Conservation (phyloP, 2,888 invertebrate genomes). For the Steinernema scapterisci region DNA sequence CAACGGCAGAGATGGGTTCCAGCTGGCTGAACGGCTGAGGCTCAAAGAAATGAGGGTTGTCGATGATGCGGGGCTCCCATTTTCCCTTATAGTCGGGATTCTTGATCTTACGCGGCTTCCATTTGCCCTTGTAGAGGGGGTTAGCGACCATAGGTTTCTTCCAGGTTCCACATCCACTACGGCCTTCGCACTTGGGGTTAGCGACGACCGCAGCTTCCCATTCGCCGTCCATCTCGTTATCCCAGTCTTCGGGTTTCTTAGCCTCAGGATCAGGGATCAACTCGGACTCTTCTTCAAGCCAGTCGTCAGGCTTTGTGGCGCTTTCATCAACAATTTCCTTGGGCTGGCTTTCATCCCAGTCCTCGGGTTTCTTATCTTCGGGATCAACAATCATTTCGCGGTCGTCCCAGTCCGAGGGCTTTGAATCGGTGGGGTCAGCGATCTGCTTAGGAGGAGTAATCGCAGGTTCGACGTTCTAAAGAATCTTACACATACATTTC, state of each 20-base stretch:
- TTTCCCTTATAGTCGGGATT: conserved; percentile 73
- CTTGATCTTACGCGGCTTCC: conserved; percentile 77
- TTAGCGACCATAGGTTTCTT: conserved; percentile 74
- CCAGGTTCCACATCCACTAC: conserved; percentile 91
- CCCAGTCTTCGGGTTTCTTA: conserved; percentile 90
- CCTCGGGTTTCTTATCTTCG: conserved; percentile 76
- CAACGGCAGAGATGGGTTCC: conserved; percentile 75
- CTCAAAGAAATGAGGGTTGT: conserved; percentile 90
- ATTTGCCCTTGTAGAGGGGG: conserved; percentile 79
- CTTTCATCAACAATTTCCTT: conserved; percentile 76
- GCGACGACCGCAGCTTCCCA: conserved; percentile 94
- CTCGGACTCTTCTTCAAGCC: conserved; percentile 83
- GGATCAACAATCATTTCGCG: conserved; percentile 87
- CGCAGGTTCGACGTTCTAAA: conserved; percentile 74
- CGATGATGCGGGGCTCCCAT: conserved; percentile 76
- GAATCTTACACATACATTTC: not conserved
- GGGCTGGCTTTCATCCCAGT: conserved; percentile 85
- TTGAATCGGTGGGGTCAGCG: conserved; percentile 82
- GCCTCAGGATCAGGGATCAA: conserved; percentile 84
- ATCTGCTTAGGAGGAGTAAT: conserved; percentile 94
- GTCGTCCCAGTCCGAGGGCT: conserved; percentile 95
- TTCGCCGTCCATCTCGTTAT: conserved; percentile 95
- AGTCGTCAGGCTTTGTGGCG: conserved; percentile 61
- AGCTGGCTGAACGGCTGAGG: conserved; percentile 77
- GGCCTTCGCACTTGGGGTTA: conserved; percentile 82